A percentile compares a stretch with the other conserved stretches of the same genome.
Evolutionary conservation across 2,888 invertebrate species (phyloP).

Genomic region (Pristionchus maxplancki): DNA sequence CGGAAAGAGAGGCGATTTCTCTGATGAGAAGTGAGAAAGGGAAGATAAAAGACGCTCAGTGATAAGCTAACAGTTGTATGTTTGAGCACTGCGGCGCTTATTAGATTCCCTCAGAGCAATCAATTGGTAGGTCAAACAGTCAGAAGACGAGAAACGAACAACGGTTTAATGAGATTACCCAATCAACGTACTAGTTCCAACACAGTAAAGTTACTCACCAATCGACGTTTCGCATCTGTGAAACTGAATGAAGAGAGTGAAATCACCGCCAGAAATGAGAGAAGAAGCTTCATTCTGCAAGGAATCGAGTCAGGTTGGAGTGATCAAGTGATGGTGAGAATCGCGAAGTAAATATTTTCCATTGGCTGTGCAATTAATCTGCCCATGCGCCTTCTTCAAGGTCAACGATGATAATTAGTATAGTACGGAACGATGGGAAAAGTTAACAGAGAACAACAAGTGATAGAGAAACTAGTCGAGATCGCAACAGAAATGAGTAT

Average conservation of each 20-base stretch:
- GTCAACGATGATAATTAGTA: neutral
- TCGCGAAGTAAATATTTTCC: neutral
- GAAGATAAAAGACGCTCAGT: neutral
- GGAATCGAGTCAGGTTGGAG: too few relatives aligned
- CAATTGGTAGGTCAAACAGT: conserved; percentile 29
- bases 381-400: neutral
- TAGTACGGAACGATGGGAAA: neutral
- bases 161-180: conserved; percentile 27
- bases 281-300: neutral
- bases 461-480: neutral
- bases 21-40: neutral
- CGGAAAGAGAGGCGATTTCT: neutral
- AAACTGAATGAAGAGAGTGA: neutral
- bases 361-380: neutral
- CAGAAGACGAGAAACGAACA: neutral
- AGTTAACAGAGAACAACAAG: neutral
- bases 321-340: neutral
- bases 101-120: neutral
- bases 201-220: neutral
- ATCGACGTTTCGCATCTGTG: neutral
- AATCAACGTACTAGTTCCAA: conserved; percentile 2
- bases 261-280: neutral
- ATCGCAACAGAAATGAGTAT: neutral
- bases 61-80: conserved; percentile 17
- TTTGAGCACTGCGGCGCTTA: neutral